Base-by-base conservation (phyloP, 1,140 invertebrate species). In the Sesamia nonagrioides region DNA sequence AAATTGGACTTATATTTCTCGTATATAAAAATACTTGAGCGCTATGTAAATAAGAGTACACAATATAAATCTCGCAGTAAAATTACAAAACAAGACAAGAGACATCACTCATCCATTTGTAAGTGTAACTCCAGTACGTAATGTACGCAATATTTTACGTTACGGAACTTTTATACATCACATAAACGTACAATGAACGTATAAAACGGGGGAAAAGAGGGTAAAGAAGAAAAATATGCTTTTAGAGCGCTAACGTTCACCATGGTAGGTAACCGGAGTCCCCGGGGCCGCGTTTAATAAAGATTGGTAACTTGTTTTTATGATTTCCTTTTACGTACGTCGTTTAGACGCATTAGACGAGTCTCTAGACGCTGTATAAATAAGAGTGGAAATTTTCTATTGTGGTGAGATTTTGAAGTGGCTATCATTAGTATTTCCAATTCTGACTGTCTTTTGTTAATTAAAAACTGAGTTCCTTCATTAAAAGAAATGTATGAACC, bases 221-320 rank as follows among this genome's bases (percentile, higher is more conserved):
- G 79, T 82, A 80, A 86, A 85, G 77, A 79, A 77, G 77, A 79
- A 83, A 85, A 85, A 85, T 83, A 80, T 84, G 77, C 75, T 81
- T 81, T 84, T 77, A 73, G 75, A 80, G 54, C 68, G 27, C 18
- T 45, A 66, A 74, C 58, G 54, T 48, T 60, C 54, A 54, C 42
- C 61, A 54, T 42, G 68, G 66, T 58, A 76, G 77, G 63, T 74
- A 69, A 68, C 40, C 78, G 68, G 77, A 68, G 80, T 66, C 81
- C 45, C 80, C 54, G 18, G 56, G 78, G 80, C 56, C 79, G 75
- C 80, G 73, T 84, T 84, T 89, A 87, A 81, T 87, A 85, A 85
- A 83, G 79, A 87, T 87, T 66, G 81, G 85, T 85, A 81, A 85
- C 87, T 88, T 84, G 81, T 84, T 88, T 89, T 88, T 85, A 88